These are phyloP conservation scores for Matsumurasca onukii DNA, from an alignment of 1,140 invertebrate genomes.

Conservation along the genomic window DNA sequence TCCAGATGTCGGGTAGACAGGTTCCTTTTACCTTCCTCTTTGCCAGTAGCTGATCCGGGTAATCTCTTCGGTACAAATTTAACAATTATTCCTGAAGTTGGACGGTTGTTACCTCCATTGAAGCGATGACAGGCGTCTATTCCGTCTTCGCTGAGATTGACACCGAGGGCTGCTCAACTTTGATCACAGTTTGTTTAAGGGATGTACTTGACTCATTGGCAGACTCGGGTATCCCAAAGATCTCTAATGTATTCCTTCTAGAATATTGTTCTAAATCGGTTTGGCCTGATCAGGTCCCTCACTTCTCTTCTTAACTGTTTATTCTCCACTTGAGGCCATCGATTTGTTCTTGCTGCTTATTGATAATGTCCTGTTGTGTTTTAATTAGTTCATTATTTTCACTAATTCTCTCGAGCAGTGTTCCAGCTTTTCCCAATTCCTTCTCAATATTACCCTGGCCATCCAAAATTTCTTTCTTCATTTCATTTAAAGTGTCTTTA, in stretches of 20 bases:
- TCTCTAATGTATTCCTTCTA: slow-evolving; percentile 13
- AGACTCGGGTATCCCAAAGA: slow-evolving; percentile 6
- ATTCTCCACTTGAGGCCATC: not conserved
- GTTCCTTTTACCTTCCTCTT: slow-evolving; percentile 16
- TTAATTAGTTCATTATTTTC: not conserved
- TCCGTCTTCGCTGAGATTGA: not conserved
- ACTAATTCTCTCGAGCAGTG: not conserved
- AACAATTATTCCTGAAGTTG: slow-evolving; percentile 3
- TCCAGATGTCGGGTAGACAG: slow-evolving; percentile 3
- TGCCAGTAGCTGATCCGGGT: not conserved
- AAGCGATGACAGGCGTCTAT: slow-evolving; percentile 14
- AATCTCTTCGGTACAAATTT: slow-evolving; percentile 4
- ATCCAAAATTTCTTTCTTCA: slow-evolving; percentile 16
- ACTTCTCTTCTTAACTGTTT: not conserved
- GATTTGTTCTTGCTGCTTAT: not conserved
- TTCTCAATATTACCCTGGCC: slow-evolving; percentile 4
- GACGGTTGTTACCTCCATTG: slow-evolving; percentile 14
- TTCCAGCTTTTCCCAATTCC: not conserved
- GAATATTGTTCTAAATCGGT: slow-evolving; percentile 6
- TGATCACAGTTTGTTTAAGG: slow-evolving; percentile 10
- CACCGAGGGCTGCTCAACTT: not conserved
- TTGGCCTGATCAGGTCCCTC: not conserved
- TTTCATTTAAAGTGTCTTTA: not conserved
- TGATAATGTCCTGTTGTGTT: not conserved
- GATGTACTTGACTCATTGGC: not conserved